A percentile compares a stretch with the other conserved stretches of the same genome.
phyloP scores from a whole-genome alignment of 2,797 vertebrate species.

The Psittacula echo region DNA sequence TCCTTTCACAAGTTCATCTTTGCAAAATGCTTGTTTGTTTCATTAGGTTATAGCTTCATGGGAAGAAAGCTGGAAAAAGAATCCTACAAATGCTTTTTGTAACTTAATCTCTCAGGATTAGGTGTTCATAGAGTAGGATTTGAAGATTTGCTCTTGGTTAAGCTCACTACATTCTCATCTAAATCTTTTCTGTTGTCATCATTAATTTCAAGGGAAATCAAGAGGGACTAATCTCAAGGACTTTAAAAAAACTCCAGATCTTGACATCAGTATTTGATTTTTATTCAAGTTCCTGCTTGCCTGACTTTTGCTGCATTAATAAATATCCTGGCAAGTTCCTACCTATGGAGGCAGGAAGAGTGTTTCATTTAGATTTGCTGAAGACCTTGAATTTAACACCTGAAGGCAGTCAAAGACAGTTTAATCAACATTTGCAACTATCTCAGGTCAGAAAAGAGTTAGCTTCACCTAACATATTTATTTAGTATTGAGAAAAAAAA shows the following conservation, averaged over 20 bases:
- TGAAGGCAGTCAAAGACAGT: background rate
- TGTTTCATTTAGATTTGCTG: background rate
- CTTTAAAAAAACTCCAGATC: background rate
- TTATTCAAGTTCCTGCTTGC: background rate
- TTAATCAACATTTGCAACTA: background rate
- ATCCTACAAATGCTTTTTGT: slow-evolving; percentile 10
- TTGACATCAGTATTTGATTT: background rate
- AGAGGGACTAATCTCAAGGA: background rate
- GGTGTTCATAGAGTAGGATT: slow-evolving; percentile 29
- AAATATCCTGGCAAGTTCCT: background rate
- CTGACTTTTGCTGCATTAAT: background rate
- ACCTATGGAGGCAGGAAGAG: background rate
- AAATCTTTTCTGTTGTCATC: slow-evolving; percentile 18
- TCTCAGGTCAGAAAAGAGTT: background rate
- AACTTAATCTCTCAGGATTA: slow-evolving; percentile 50
- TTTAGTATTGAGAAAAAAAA: background rate
- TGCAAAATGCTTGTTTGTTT: background rate
- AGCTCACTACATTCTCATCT: background rate
- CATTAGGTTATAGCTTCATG: background rate
- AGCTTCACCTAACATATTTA: background rate
- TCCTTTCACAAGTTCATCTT: background rate
- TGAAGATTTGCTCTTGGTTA: slow-evolving; percentile 23
- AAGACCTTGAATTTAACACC: background rate
- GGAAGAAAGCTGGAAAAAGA: background rate
- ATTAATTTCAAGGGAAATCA: slow-evolving; percentile 24